phyloP scores from a whole-genome alignment of 1,140 invertebrate genomes.

The Dysdera silvatica region DNA sequence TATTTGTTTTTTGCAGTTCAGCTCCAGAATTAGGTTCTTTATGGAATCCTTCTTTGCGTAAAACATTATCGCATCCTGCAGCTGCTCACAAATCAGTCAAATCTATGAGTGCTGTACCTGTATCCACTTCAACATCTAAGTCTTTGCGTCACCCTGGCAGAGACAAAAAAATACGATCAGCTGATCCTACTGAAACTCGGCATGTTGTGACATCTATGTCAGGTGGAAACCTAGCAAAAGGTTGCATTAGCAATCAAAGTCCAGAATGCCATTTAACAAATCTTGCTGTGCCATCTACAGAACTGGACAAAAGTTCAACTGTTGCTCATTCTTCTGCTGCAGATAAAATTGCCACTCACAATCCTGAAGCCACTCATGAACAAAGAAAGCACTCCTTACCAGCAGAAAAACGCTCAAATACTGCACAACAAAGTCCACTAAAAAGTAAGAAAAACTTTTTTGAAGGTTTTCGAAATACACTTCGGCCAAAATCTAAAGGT shows the following conservation, averaged over 20 bases:
- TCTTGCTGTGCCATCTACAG: slow-evolving; percentile 18
- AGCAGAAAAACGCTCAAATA: slow-evolving; percentile 19
- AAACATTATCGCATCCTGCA: slow-evolving; percentile 45
- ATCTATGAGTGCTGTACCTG: slow-evolving; percentile 2
- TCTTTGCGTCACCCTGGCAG: slow-evolving; percentile 30
- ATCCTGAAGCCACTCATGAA: too few species aligned
- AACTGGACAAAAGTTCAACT: too few species aligned
- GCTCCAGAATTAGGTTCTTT: slow-evolving; percentile 43
- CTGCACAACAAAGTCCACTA: slow-evolving; percentile 32
- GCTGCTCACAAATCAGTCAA: slow-evolving; percentile 33
- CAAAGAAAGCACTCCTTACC: slow-evolving; percentile 33
- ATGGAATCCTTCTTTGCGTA: slow-evolving; percentile 43
- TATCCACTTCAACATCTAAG: slow-evolving; percentile 35
- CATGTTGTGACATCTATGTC: neutral
- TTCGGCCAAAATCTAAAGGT: slow-evolving; percentile 44
- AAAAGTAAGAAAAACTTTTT: slow-evolving; percentile 47
- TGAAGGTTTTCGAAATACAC: slow-evolving; percentile 54
- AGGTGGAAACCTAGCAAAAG: slow-evolving; percentile 1
- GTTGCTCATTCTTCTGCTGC: neutral
- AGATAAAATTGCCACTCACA: neutral
- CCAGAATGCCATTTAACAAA: slow-evolving; percentile 21
- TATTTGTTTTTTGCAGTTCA: slow-evolving; percentile 38
- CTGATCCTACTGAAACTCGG: neutral
- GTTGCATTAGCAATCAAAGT: neutral
- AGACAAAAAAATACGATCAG: slow-evolving; percentile 23